These are phyloP conservation scores for Unio pictorum DNA, from an alignment of 2,888 invertebrate species.

Conservation along the genomic window DNA sequence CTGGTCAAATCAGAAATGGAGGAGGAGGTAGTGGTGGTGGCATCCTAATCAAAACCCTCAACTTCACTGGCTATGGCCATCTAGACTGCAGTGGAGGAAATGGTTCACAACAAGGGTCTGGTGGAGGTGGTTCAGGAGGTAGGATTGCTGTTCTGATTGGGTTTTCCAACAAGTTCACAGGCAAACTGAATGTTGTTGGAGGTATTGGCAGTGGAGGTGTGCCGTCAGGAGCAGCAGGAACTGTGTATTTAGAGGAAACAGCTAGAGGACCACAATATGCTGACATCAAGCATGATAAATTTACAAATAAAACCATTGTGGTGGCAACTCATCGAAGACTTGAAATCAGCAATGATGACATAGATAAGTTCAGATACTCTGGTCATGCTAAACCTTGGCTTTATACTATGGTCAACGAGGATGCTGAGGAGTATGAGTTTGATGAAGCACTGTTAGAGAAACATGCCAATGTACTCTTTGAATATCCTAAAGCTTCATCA, in stretches of 20 bases:
- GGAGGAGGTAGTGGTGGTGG: slow-evolving; percentile 60
- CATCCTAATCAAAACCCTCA: slow-evolving; percentile 47
- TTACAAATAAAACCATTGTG: slow-evolving; percentile 18
- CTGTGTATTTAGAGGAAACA: slow-evolving; percentile 54
- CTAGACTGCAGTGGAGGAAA: slow-evolving; percentile 52
- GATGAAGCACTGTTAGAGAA: slow-evolving; percentile 50
- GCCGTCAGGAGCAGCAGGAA: slow-evolving; percentile 59
- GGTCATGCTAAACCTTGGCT: slow-evolving; percentile 55
- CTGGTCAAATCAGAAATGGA: slow-evolving; percentile 37
- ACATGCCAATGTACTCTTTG: slow-evolving; percentile 50
- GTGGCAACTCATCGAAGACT: slow-evolving; percentile 44
- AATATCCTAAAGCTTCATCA: slow-evolving; percentile 34
- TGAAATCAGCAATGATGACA: slow-evolving; percentile 50
- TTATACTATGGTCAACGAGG: slow-evolving; percentile 49
- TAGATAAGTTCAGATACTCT: slow-evolving; percentile 47
- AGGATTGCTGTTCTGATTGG: slow-evolving; percentile 46
- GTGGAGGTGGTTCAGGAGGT: slow-evolving; percentile 55
- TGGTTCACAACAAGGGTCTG: slow-evolving; percentile 26
- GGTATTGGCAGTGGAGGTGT: slow-evolving; percentile 38
- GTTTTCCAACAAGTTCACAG: slow-evolving; percentile 48
- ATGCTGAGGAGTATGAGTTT: slow-evolving; percentile 45
- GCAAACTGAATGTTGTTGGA: slow-evolving; percentile 45
- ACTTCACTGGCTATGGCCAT: slow-evolving; percentile 56
- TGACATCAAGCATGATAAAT: slow-evolving; percentile 52
- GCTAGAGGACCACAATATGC: slow-evolving; percentile 59